Percentiles rank a stretch among this genome's conserved stretches.
These are phyloP conservation scores for Plotosus lineatus DNA, from an alignment of 2,113 vertebrate species.

Conservation along the genomic window DNA sequence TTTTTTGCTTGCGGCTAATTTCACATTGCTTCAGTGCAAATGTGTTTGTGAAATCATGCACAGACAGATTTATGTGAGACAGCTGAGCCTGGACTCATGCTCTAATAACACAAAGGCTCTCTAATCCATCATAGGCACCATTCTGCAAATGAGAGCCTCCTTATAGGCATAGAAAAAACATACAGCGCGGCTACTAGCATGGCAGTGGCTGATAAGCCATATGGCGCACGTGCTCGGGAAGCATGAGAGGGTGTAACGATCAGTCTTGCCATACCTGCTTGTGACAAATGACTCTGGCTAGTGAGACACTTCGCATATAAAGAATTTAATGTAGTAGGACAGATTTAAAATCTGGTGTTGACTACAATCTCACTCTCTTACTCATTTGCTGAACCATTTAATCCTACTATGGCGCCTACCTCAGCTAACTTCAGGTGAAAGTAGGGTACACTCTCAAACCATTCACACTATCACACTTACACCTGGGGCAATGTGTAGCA, in stretches of 20 bases:
- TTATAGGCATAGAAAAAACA: slow-evolving; percentile 52
- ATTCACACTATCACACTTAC: too few species aligned
- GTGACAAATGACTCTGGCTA: slow-evolving; percentile 13
- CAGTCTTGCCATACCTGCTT: not conserved
- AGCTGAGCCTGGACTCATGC: slow-evolving; percentile 51
- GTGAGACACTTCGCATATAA: not conserved
- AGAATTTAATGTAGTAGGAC: slow-evolving; percentile 1
- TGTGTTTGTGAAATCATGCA: slow-evolving; percentile 64
- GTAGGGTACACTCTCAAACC: too few species aligned
- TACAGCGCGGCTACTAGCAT: slow-evolving; percentile 34
- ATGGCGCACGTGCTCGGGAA: not conserved
- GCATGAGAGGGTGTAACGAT: not conserved
- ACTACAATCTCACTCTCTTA: too few species aligned
- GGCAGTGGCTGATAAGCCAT: slow-evolving; percentile 11
- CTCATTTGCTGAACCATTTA: too few species aligned
- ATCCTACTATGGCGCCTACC: too few species aligned
- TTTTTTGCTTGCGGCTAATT: slow-evolving; percentile 63
- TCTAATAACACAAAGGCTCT: slow-evolving; percentile 61
- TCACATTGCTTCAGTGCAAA: slow-evolving; percentile 57
- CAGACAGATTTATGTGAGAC: slow-evolving; percentile 66
- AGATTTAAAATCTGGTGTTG: not conserved
- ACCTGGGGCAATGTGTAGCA: too few species aligned
- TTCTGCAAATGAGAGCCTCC: slow-evolving; percentile 59
- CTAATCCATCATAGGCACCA: slow-evolving; percentile 65
- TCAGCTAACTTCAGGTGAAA: too few species aligned